These are phyloP conservation scores for Noctua janthina DNA, from an alignment of 2,888 invertebrate genomes.

Conservation along the genomic window DNA sequence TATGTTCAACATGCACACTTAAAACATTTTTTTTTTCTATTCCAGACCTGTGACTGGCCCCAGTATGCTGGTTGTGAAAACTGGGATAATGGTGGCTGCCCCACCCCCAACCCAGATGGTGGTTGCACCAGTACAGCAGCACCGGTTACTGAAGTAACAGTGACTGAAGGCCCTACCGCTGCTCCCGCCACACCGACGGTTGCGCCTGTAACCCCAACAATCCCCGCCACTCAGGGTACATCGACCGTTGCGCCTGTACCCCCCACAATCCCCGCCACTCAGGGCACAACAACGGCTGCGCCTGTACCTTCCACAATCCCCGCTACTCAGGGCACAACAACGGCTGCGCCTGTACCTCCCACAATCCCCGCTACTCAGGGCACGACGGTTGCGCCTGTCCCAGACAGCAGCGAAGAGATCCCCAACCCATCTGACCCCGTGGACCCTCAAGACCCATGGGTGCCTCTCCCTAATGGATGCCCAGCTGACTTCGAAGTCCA, in stretches of 20 bases:
- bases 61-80: slow-evolving; percentile 5
- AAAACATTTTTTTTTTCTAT: background rate
- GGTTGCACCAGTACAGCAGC: background rate
- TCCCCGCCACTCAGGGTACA: too few species aligned
- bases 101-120: background rate
- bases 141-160: background rate
- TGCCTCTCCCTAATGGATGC: slow-evolving; percentile 68
- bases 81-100: background rate
- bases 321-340: too few species aligned
- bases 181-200: too few species aligned
- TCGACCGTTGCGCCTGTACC: too few species aligned
- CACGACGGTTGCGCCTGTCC: background rate
- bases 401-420: slow-evolving; percentile 29
- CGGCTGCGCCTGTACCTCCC: too few species aligned
- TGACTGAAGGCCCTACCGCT: too few species aligned
- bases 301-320: too few species aligned
- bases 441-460: slow-evolving; percentile 5
- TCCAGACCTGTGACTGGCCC: slow-evolving; percentile 10
- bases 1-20: background rate
- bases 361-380: too few species aligned
- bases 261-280: too few species aligned
- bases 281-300: too few species aligned
- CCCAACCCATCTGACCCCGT: background rate
- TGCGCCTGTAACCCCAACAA: too few species aligned
- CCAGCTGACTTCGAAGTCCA: slow-evolving; percentile 66